Evolutionary conservation across 1,140 invertebrate species (phyloP), one percentile per base, ranked within the genome.

Genomic region (Drosophila takahashii): DNA sequence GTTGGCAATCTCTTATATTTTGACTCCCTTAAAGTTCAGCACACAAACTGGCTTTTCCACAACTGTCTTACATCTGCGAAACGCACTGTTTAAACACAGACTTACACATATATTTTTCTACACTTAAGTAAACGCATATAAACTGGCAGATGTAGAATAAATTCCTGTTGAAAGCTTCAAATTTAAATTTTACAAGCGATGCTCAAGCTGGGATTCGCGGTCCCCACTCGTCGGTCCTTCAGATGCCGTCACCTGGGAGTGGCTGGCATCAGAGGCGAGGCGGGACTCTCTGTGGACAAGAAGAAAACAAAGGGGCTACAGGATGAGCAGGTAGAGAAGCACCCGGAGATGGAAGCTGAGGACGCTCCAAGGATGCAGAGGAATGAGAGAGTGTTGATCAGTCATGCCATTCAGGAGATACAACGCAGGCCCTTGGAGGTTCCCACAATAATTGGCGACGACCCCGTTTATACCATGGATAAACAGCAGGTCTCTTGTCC

Each of bases 191-290:
- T 37, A 27, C n/a, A 42, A 8, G 11, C 29, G 15, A 76, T 76
- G 73, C 60, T 75, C 3, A 75, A 45, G 32, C 13, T 75, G 22
- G 60, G 51, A 39, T 36, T 29, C 16, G n/a, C 51, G 29, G 29
- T 36, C 95, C 96, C 92, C 91, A 93, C 90, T 93, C 93, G 26
- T 94, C 51, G 59, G 32, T 93, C 96, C 10, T n/a, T 22, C 10
- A 26, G 39, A n/a, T 53, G 18, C 9, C 53, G 53, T 16, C 36
- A 41, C 22, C 32, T 67, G 32, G 39, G 42, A 8, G n/a, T 53
- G 34, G 45, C 39, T n/a, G 26, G 15, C 27, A 34, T 51, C 7
- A 16, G 16, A 11, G 73, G 52, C 15, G 39, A 75, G 34, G 18
- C 62, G 10, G 48, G 13, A 27, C 27, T 15, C 22, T 13, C 36